A percentile compares a stretch with the other conserved stretches of the same genome.
Evolutionary conservation across 53 echinoderm and acorn worm species (phyloP).

Genomic region (Paracentrotus lividus): DNA sequence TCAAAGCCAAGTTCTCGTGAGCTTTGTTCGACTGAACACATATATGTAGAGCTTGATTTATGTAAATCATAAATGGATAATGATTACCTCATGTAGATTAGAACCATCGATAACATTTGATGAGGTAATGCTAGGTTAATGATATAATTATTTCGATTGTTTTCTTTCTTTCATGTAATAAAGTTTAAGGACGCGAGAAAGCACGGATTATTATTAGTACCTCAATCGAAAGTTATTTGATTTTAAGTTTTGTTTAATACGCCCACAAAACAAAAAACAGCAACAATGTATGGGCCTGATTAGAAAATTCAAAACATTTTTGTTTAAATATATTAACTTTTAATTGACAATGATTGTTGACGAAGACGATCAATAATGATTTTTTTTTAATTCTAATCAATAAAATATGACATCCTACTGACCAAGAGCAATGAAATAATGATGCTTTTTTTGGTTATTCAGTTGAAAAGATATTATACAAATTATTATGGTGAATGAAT

Average conservation of each 20-base stretch:
- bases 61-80: neutral
- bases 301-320: too few relatives aligned
- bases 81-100: slow-evolving; percentile 5
- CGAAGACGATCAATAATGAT: too few relatives aligned
- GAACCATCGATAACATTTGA: neutral
- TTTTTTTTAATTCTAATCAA: too few relatives aligned
- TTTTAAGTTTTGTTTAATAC: too few relatives aligned
- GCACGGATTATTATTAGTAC: neutral
- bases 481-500: too few relatives aligned
- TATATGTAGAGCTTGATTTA: neutral
- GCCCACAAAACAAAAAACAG: too few relatives aligned
- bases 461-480: too few relatives aligned
- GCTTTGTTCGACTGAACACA: slow-evolving; percentile 11
- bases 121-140: neutral
- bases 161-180: neutral
- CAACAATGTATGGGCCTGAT: too few relatives aligned
- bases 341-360: too few relatives aligned
- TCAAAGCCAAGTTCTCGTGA: neutral
- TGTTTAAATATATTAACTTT: too few relatives aligned
- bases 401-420: neutral
- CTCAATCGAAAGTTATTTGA: too few relatives aligned
- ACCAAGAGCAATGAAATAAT: neutral
- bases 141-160: neutral
- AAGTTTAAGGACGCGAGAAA: neutral
- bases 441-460: neutral